Evolutionary conservation across 2,113 vertebrate species (phyloP).

Genomic region (Ascaphus truei): DNA sequence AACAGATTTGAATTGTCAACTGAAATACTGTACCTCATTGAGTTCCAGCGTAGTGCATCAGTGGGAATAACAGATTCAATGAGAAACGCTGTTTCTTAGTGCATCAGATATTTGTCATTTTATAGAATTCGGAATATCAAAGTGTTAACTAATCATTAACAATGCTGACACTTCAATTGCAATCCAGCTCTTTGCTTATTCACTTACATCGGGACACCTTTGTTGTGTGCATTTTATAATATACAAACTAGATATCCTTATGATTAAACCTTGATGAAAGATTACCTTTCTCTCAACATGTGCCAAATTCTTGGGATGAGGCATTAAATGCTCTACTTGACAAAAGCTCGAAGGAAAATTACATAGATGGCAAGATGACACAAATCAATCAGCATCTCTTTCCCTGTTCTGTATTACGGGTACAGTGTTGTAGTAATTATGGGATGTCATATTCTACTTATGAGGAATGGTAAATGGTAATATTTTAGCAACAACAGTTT

Average conservation of each 20-base stretch:
- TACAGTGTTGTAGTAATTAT: too few relatives aligned
- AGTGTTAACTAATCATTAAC: conserved; percentile 66
- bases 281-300: conserved; percentile 56
- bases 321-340: conserved; percentile 43
- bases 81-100: conserved; percentile 61
- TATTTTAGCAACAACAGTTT: too few relatives aligned
- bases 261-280: conserved; percentile 69
- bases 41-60: conserved; percentile 42
- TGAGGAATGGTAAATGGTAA: not conserved
- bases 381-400: not conserved
- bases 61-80: conserved; percentile 54
- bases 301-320: conserved; percentile 48
- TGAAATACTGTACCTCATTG: too few relatives aligned
- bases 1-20: too few relatives aligned
- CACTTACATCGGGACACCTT: conserved; percentile 61
- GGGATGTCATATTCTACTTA: not conserved
- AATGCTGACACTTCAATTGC: conserved; percentile 64
- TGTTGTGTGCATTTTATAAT: conserved; percentile 57
- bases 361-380: conserved; percentile 4
- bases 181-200: conserved; percentile 57
- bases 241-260: conserved; percentile 63
- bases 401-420: not conserved
- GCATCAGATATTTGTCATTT: conserved; percentile 59
- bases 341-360: conserved; percentile 39
- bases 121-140: conserved; percentile 68